phyloP scores from a whole-genome alignment of 2,113 vertebrate species.

The Typhlomys cinereus region DNA sequence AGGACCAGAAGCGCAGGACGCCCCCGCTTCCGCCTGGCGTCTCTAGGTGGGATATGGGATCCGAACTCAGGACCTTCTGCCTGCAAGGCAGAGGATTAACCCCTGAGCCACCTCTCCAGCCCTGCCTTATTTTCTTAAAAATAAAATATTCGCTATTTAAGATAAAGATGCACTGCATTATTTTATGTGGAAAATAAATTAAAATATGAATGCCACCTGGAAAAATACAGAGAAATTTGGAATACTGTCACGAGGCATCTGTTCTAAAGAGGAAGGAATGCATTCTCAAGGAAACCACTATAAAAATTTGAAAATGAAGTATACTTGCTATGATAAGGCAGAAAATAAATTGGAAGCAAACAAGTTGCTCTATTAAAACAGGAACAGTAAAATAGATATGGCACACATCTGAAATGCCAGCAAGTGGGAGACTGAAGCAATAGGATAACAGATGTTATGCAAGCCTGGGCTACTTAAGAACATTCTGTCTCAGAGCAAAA shows the following conservation, averaged over 20 bases:
- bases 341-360: not conserved
- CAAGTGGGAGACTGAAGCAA: not conserved
- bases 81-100: too few relatives aligned
- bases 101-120: too few relatives aligned
- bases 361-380: not conserved
- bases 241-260: not conserved
- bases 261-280: not conserved
- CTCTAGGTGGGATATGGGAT: too few relatives aligned
- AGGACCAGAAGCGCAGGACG: too few relatives aligned
- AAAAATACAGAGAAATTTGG: not conserved
- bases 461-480: not conserved
- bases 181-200: not conserved
- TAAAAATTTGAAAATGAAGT: not conserved
- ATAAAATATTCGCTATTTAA: not conserved
- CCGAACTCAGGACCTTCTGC: too few relatives aligned
- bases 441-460: too few relatives aligned
- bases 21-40: too few relatives aligned
- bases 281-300: not conserved
- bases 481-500: not conserved
- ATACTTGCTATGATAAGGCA: not conserved
- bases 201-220: too few relatives aligned
- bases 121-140: too few relatives aligned
- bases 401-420: not conserved
- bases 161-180: not conserved
- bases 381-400: not conserved